Base-by-base conservation (phyloP, 2,888 invertebrate genomes). In the Plagiodera versicolora region DNA sequence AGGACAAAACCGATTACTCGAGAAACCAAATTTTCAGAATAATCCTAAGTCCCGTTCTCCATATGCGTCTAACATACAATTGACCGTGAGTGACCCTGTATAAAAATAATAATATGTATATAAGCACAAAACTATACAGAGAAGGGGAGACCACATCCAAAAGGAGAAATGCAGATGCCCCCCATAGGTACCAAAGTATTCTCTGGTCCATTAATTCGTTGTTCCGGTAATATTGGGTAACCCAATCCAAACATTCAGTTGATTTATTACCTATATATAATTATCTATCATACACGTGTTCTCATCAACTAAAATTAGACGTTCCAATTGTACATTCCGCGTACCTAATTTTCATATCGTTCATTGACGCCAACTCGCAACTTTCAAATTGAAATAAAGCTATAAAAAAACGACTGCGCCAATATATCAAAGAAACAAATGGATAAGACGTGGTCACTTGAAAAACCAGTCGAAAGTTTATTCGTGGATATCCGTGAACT, bases 401-500 rank as follows among this genome's bases (percentile, higher is more conserved):
- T 39, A 39, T 39, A 39, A 39, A 39, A 39, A 39, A 14, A 6
- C 46, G 11, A 16, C 4, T 24, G 16, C 10, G 53, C 24, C 44
- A 24, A 44, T 53, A 53, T 35, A 53, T 53, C 44, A 20, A 16
- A 20, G 24, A 17, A 53, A 17, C 24, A 20, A 44, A 53, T 44
- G 44, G 30, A 17, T 24, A 24, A 28, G 20, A 17, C 19, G 16
- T 44, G 53, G 53, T 53, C 53, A 44, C 44, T 53, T 19, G 16
- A 28, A 11, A 14, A 24, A 44, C 44, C 53, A 53, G 44, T 53
- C 44, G 39, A 24, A 16, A 28, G 52, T 53, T 53, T 53, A 53
- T 53, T 53, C 39, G 39, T 44, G 24, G 53, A 44, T 14, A 53
- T 44, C 35, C 5, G 14, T 14, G 1, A 3, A 14, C 2, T 39